Percentiles rank a stretch among this genome's conserved stretches.
Conservation (phyloP, 2,113 vertebrate species). For the Chionodraco myersi region DNA sequence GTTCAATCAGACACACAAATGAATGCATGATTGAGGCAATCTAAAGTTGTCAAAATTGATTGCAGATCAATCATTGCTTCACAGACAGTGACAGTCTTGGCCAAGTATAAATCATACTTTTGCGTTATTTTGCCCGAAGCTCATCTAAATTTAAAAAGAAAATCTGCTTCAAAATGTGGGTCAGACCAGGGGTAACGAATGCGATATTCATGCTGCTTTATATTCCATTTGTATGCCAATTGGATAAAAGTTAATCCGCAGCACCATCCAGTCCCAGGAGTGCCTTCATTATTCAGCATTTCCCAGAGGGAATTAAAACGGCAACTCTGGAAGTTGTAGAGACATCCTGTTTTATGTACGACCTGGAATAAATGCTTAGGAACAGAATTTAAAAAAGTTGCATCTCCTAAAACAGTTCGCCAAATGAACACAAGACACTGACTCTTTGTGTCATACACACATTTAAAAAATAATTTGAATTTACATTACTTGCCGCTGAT, state of each 20-base stretch:
- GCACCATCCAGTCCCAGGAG: conserved; percentile 45
- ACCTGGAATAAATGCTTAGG: neutral
- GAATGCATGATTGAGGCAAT: too few relatives aligned
- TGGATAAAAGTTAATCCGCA: conserved; percentile 60
- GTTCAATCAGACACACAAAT: too few relatives aligned
- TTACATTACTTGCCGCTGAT: too few relatives aligned
- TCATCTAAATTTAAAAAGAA: conserved; percentile 42
- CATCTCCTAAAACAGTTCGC: conserved; percentile 11
- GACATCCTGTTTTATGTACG: conserved; percentile 12
- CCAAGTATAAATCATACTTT: conserved; percentile 27
- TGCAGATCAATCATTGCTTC: neutral
- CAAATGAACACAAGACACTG: too few relatives aligned
- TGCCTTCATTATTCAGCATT: conserved; percentile 27
- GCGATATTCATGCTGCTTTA: conserved; percentile 69
- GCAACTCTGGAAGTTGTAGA: conserved; percentile 16
- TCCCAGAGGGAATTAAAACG: conserved; percentile 53
- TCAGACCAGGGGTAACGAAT: conserved; percentile 57
- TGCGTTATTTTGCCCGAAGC: conserved; percentile 45
- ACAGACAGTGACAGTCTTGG: neutral
- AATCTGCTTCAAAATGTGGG: conserved; percentile 64
- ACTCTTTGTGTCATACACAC: too few relatives aligned
- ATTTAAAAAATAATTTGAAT: too few relatives aligned
- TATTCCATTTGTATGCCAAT: conserved; percentile 65
- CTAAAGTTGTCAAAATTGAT: neutral
- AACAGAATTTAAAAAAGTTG: neutral